phyloP scores from a whole-genome alignment of 2,113 vertebrate genomes.

The Taxidea taxus region DNA sequence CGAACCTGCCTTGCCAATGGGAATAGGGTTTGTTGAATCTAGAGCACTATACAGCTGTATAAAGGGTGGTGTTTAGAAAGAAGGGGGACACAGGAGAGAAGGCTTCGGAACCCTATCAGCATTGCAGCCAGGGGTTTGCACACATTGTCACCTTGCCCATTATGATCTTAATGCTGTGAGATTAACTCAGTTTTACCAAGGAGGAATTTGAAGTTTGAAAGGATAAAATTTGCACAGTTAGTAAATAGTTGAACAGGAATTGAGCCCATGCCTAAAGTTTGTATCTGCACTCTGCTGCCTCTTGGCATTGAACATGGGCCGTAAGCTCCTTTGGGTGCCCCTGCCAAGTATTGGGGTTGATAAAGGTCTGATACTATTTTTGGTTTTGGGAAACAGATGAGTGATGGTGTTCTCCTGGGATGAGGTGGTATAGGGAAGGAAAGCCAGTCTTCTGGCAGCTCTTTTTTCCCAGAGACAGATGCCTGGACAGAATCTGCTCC shows the following conservation, averaged over 20 bases:
- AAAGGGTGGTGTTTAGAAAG: not conserved
- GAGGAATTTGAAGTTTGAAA: not conserved
- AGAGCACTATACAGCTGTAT: not conserved
- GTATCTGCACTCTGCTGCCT: not conserved
- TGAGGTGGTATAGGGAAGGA: not conserved
- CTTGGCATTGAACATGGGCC: not conserved
- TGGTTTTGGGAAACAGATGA: not conserved
- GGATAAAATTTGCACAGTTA: not conserved
- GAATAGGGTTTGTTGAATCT: not conserved
- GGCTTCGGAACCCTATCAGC: not conserved
- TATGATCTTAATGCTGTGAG: not conserved
- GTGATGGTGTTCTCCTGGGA: not conserved
- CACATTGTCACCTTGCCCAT: not conserved
- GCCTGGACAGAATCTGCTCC: not conserved
- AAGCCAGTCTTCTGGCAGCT: not conserved
- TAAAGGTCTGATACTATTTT: not conserved
- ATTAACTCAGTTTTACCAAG: not conserved
- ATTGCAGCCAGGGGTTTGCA: not conserved
- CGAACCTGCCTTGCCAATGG: not conserved
- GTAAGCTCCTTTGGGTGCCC: not conserved
- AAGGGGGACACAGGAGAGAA: not conserved
- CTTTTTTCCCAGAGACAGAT: not conserved
- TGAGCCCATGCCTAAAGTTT: not conserved
- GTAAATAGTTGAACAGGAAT: not conserved
- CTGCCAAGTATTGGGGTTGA: not conserved